phyloP scores from a whole-genome alignment of 1,140 invertebrate genomes.

The Neuroterus valhalla region DNA sequence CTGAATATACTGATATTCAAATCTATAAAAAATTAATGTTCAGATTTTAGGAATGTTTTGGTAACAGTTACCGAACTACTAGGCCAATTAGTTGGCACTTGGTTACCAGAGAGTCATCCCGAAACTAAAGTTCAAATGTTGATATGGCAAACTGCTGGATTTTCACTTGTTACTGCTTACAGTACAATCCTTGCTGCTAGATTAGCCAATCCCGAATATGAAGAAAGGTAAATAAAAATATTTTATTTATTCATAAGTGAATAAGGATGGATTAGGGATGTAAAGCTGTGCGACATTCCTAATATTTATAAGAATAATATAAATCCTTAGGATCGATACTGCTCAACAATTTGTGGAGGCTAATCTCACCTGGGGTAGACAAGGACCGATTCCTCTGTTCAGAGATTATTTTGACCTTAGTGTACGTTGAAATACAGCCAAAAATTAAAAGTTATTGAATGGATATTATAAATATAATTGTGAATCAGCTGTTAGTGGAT shows the following conservation, averaged over 20 bases:
- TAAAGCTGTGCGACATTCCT: no score
- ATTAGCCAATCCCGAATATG: slow-evolving; percentile 62
- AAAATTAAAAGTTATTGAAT: no score
- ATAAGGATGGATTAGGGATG: neutral
- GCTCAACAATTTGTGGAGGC: slow-evolving; percentile 61
- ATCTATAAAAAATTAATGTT: slow-evolving; percentile 30
- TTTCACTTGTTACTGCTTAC: slow-evolving; percentile 65
- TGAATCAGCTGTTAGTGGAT: no score
- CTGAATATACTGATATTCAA: slow-evolving; percentile 1
- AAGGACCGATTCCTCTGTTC: slow-evolving; percentile 51
- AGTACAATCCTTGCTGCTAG: slow-evolving; percentile 65
- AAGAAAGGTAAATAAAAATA: slow-evolving; percentile 52
- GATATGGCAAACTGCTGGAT: slow-evolving; percentile 63
- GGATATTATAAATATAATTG: no score
- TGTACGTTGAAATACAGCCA: slow-evolving; percentile 36
- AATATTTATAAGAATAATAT: neutral
- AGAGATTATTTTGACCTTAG: slow-evolving; percentile 57
- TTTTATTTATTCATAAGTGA: slow-evolving; percentile 12
- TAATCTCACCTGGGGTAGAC: slow-evolving; percentile 63
- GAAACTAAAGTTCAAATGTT: slow-evolving; percentile 57
- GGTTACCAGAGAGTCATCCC: slow-evolving; percentile 48
- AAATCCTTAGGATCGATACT: slow-evolving; percentile 62
- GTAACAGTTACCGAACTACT: slow-evolving; percentile 58
- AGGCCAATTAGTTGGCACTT: slow-evolving; percentile 60
- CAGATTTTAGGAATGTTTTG: slow-evolving; percentile 59